Conservation (phyloP, 2,888 invertebrate species). For the Adineta ricciae region DNA sequence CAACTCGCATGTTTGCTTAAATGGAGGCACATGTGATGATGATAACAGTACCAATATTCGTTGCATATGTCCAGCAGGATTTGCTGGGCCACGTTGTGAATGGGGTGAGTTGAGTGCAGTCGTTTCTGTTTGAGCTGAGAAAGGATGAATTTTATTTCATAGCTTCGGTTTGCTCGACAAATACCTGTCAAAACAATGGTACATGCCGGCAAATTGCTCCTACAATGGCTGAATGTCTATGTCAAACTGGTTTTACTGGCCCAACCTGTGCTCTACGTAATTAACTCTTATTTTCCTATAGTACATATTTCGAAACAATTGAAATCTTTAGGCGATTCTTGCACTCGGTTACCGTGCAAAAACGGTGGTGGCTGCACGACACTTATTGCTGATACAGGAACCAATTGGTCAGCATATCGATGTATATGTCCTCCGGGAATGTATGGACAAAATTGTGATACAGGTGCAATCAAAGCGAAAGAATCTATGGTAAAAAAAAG, state of each 20-base stretch:
- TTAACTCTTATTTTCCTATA: not conserved
- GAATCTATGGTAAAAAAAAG: not conserved
- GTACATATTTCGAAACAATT: not conserved
- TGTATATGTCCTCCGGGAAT: constrained; percentile 26
- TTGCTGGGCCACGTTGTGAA: constrained; percentile 10
- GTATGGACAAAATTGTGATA: constrained; percentile 24
- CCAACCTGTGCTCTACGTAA: constrained; percentile 4
- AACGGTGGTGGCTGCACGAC: not conserved
- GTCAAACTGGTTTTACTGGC: constrained; percentile 25
- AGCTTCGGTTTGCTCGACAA: constrained; percentile 16
- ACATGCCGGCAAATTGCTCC: constrained; percentile 17
- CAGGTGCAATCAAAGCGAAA: not conserved
- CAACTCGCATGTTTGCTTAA: not conserved
- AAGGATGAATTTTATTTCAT: too few relatives aligned
- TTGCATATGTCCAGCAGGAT: not conserved
- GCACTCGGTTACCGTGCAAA: not conserved
- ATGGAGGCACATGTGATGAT: constrained; percentile 9
- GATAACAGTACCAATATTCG: not conserved
- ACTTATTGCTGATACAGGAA: not conserved
- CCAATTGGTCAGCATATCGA: not conserved
- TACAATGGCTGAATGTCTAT: constrained; percentile 25
- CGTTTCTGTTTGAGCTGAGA: too few relatives aligned
- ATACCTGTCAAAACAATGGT: constrained; percentile 25
- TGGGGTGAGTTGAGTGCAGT: not conserved
- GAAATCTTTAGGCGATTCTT: not conserved